Conservation (phyloP, 2,888 invertebrate genomes). For the Oxytorus armatus region DNA sequence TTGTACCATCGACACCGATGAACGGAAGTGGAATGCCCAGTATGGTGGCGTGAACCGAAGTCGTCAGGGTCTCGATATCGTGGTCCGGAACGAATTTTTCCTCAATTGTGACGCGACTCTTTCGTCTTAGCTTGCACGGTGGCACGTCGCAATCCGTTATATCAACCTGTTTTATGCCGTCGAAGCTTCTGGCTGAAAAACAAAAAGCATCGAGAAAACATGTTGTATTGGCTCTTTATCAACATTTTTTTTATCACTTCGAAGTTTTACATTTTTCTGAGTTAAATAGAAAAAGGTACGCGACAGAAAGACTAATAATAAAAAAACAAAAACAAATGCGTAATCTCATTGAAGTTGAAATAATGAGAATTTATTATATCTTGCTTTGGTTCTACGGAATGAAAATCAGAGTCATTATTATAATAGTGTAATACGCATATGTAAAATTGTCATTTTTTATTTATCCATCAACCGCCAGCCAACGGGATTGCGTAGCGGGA, state of each 20-base stretch:
- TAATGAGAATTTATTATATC: too few species aligned
- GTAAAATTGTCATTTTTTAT: too few species aligned
- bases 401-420: too few species aligned
- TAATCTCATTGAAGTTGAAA: too few species aligned
- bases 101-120: constrained; percentile 85
- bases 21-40: constrained; percentile 89
- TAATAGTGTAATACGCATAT: too few species aligned
- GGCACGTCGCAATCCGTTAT: constrained; percentile 87
- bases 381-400: too few species aligned
- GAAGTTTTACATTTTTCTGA: too few species aligned
- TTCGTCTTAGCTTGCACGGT: constrained; percentile 89
- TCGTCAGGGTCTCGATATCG: constrained; percentile 86
- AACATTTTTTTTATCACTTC: not conserved
- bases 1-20: constrained; percentile 90
- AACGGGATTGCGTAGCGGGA: constrained; percentile 8
- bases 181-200: constrained; percentile 85
- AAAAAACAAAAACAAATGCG: too few species aligned
- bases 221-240: not conserved
- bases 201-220: constrained; percentile 14
- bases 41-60: constrained; percentile 88
- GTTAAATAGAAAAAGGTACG: too few species aligned
- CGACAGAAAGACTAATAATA: too few species aligned
- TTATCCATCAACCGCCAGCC: not conserved
- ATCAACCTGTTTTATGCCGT: constrained; percentile 83
- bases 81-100: constrained; percentile 87